A percentile compares a stretch with the other conserved stretches of the same genome.
Conservation (phyloP, 2,113 vertebrate genomes). For the Okapia johnstoni region DNA sequence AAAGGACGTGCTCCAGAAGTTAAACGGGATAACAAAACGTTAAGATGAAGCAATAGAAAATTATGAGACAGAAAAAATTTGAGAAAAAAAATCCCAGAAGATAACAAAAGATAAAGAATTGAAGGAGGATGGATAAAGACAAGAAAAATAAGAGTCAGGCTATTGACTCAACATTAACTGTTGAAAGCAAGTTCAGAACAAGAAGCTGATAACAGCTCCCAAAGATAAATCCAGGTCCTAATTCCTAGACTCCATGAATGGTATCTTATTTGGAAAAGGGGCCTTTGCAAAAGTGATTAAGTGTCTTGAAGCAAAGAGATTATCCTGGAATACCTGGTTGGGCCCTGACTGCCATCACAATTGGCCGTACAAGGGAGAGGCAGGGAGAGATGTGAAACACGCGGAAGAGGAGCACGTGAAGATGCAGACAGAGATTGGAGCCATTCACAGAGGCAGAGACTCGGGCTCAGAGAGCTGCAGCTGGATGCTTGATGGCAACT, state of each 20-base stretch:
- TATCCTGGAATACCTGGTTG: background rate
- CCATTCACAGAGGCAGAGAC: background rate
- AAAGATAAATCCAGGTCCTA: background rate
- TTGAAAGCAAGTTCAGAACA: background rate
- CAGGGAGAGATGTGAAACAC: background rate
- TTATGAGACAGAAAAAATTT: background rate
- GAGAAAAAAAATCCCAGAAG: background rate
- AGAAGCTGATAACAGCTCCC: background rate
- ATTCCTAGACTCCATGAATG: background rate
- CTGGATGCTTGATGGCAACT: accelerated
- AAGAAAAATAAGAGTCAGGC: background rate
- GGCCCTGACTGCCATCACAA: background rate
- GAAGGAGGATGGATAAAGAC: accelerated
- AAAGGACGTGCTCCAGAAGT: background rate
- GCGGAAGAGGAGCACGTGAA: background rate
- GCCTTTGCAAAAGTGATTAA: background rate
- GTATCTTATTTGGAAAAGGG: background rate
- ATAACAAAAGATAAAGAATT: background rate
- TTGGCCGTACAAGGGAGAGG: background rate
- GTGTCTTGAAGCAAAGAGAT: background rate
- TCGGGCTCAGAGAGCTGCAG: too few species aligned
- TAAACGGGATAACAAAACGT: background rate
- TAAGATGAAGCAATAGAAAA: background rate
- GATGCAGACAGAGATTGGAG: background rate
- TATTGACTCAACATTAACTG: background rate